phyloP scores from a whole-genome alignment of 92 coral and sea anemone species.

The Scolanthus callimorphus region DNA sequence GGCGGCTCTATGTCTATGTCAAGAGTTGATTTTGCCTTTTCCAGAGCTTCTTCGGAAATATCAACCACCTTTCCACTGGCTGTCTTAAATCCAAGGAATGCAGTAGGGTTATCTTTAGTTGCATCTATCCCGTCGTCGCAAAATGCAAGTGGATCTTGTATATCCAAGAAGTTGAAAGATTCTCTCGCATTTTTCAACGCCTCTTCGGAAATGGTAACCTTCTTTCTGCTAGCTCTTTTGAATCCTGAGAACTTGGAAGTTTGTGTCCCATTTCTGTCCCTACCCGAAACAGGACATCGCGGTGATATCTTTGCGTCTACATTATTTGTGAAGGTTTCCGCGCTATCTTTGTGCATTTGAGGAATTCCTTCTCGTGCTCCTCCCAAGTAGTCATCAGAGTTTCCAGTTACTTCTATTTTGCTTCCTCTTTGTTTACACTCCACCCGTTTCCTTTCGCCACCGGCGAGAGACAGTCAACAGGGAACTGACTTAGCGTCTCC shows the following conservation, averaged over 20 bases:
- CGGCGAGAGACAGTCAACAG: slow-evolving; percentile 42
- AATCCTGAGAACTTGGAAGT: too few relatives aligned
- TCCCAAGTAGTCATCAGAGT: too few relatives aligned
- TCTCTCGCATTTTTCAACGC: slow-evolving; percentile 35
- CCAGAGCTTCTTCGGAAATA: slow-evolving; percentile 65
- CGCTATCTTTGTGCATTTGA: too few relatives aligned
- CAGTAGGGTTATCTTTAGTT: background rate
- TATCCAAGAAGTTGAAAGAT: background rate
- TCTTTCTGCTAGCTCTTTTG: slow-evolving; percentile 48
- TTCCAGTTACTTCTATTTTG: too few relatives aligned
- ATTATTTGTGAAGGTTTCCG: too few relatives aligned
- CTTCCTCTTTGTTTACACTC: too few relatives aligned
- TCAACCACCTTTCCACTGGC: slow-evolving; percentile 64
- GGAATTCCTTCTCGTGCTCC: too few relatives aligned
- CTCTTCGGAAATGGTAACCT: slow-evolving; percentile 36
- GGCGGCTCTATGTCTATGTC: background rate
- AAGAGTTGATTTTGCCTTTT: slow-evolving; percentile 51
- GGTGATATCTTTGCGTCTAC: too few relatives aligned
- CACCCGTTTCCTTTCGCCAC: too few relatives aligned
- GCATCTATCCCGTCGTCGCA: background rate
- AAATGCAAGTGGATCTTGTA: background rate
- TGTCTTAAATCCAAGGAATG: slow-evolving; percentile 54
- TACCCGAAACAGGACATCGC: too few relatives aligned
- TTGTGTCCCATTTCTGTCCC: too few relatives aligned
- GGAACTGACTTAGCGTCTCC: slow-evolving; percentile 81